These are phyloP conservation scores for Bradypodion pumilum DNA, from an alignment of 2,797 vertebrate species.

Conservation along the genomic window DNA sequence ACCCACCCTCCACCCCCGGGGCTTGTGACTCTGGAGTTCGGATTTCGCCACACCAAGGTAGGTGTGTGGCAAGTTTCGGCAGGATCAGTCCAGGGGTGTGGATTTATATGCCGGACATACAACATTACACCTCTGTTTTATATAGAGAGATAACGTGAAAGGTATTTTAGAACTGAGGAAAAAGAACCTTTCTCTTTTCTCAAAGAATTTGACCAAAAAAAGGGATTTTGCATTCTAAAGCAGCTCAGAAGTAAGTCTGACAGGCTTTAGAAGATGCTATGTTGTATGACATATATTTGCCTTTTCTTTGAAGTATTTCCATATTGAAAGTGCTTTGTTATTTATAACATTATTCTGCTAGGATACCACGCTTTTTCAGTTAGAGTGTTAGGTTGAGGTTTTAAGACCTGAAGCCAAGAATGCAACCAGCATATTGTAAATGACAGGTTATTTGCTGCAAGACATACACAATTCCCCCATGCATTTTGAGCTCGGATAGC, in stretches of 20 bases:
- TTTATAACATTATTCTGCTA: conserved; percentile 38
- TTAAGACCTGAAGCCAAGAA: conserved; percentile 10
- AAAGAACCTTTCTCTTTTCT: not conserved
- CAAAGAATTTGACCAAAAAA: not conserved
- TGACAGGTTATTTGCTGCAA: too few species aligned
- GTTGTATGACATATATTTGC: not conserved
- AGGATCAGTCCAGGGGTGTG: too few species aligned
- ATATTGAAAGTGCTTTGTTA: not conserved
- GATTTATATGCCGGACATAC: too few species aligned
- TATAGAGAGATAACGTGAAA: too few species aligned
- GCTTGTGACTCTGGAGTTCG: too few species aligned
- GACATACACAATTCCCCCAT: conserved; percentile 9
- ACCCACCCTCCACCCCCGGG: too few species aligned
- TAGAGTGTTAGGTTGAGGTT: conserved; percentile 30
- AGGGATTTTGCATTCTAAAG: not conserved
- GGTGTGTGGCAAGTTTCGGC: too few species aligned
- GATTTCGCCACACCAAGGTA: too few species aligned
- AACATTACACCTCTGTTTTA: too few species aligned
- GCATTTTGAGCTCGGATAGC: not conserved
- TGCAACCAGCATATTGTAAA: too few species aligned
- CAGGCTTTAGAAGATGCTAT: not conserved
- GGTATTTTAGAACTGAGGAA: not conserved
- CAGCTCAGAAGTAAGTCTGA: not conserved
- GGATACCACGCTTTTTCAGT: conserved; percentile 9
- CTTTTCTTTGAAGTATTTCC: conserved; percentile 17